Conservation (phyloP, 2,797 vertebrate genomes). For the Brachyalestes nurse region DNA sequence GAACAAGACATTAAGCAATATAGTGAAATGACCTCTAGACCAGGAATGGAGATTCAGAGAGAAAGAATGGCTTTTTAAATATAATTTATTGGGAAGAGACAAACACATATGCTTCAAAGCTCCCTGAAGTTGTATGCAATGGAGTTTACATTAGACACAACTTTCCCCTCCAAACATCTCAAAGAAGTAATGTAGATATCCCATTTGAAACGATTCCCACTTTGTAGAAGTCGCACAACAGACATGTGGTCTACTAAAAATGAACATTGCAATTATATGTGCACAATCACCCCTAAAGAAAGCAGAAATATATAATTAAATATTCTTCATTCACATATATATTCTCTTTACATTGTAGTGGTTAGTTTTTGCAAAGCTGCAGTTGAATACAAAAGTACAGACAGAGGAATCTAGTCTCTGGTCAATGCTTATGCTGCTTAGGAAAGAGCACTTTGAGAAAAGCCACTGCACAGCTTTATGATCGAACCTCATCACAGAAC, state of each 20-base stretch:
- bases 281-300: conserved; percentile 48
- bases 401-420: conserved; percentile 61
- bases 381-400: conserved; percentile 73
- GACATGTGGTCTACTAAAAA: conserved; percentile 50
- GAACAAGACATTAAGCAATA: neutral
- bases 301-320: conserved; percentile 61
- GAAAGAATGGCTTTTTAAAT: conserved; percentile 28
- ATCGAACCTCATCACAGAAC: conserved; percentile 63
- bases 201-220: conserved; percentile 28
- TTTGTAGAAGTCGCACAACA: conserved; percentile 54
- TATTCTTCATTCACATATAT: conserved; percentile 43
- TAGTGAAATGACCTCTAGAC: neutral
- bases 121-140: conserved; percentile 79
- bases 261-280: conserved; percentile 35
- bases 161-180: conserved; percentile 60
- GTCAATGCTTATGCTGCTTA: conserved; percentile 67
- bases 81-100: conserved; percentile 60
- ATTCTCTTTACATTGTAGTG: conserved; percentile 52
- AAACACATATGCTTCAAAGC: conserved; percentile 73
- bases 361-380: conserved; percentile 65
- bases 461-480: conserved; percentile 67
- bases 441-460: conserved; percentile 81
- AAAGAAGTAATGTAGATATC: conserved; percentile 41
- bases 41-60: conserved; percentile 11
- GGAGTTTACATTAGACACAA: conserved; percentile 68